Base-by-base conservation (phyloP, 37 sponge, comb jelly and placozoan species). In the Petrosia ficiformis region DNA sequence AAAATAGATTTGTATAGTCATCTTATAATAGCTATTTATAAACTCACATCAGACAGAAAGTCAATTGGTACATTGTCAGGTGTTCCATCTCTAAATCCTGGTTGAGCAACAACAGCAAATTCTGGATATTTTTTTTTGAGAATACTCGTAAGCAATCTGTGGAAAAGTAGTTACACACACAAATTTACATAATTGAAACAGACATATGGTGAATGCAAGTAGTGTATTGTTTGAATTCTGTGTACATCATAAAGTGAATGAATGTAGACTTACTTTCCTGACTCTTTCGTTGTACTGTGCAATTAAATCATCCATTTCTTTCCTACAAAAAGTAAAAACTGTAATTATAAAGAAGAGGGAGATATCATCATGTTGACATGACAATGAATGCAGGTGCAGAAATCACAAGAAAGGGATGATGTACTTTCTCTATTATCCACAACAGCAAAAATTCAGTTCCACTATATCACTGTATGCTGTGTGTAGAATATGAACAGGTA, bases 101-200 rank as follows among this genome's bases (percentile, higher is more conserved):
- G 93, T 58, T 92, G 93, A 6, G 72, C 63, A 35, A 92, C 74
- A 56, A 73, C 93, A 16, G 89, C 87, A 87, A 92, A 92, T 57
- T 92, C 89, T 57, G 68, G 42, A 40, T 91, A 83, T 34, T 80
- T 73, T 31, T 70, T 75, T 0, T 73, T 73, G 54, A 71, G 73
- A 30, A 65, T 67, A 36, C 52, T 16, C 22, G 78, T 83, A 43
- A 80, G 71, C 78, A 73, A 32, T 31, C 60, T 59, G 36, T 31
- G 73, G 67, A 81, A 34, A 59, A 61, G 57, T 38, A 61, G 44
- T 33, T 58, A 52, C 42, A 65, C 67, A 68, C 35, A 67, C n/a
- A n/a, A n/a, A n/a, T n/a, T n/a, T n/a, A n/a, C n/a, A 32, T 59
- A 44, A 38, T 28, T 77, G 26, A 77, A 30, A 39, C 32, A 68